These are phyloP conservation scores for Sycophaga agraensis DNA, from an alignment of 1,140 invertebrate species.

Conservation along the genomic window DNA sequence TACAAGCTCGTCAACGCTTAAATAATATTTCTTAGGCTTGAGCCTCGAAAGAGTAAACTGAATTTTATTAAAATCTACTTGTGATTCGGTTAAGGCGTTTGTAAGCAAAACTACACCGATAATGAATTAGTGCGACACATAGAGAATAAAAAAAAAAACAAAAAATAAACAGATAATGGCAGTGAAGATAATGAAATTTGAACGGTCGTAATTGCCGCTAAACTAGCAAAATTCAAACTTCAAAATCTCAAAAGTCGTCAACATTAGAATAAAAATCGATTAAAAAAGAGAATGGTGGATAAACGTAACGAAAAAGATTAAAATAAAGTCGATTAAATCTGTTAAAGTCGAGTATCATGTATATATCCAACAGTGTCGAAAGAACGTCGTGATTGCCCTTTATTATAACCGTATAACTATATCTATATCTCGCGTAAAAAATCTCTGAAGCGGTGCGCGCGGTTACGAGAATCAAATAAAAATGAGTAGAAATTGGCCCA, in stretches of 20 bases:
- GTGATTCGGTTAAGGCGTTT: conserved; percentile 13
- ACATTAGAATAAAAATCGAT: conserved; percentile 24
- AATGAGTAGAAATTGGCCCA: too few relatives aligned
- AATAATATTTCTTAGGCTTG: conserved; percentile 13
- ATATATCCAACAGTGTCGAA: too few relatives aligned
- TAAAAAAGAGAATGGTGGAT: conserved; percentile 15
- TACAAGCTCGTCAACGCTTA: conserved; percentile 27
- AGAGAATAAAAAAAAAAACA: neutral
- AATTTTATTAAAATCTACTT: conserved; percentile 6
- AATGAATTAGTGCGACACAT: neutral
- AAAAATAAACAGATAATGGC: conserved; percentile 8
- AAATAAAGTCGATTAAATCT: too few relatives aligned
- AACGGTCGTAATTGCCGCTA: neutral
- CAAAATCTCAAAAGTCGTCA: conserved; percentile 10
- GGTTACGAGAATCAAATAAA: neutral
- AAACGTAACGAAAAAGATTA: too few relatives aligned
- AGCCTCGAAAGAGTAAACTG: neutral
- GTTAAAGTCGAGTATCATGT: too few relatives aligned
- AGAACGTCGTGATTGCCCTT: too few relatives aligned
- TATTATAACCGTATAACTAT: too few relatives aligned
- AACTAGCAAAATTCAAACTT: conserved; percentile 9
- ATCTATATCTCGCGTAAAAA: neutral
- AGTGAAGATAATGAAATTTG: neutral
- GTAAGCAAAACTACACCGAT: conserved; percentile 14
- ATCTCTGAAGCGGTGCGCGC: neutral